Base-by-base conservation (phyloP, 2,888 invertebrate species). In the Nipponacmea schrenckii region DNA sequence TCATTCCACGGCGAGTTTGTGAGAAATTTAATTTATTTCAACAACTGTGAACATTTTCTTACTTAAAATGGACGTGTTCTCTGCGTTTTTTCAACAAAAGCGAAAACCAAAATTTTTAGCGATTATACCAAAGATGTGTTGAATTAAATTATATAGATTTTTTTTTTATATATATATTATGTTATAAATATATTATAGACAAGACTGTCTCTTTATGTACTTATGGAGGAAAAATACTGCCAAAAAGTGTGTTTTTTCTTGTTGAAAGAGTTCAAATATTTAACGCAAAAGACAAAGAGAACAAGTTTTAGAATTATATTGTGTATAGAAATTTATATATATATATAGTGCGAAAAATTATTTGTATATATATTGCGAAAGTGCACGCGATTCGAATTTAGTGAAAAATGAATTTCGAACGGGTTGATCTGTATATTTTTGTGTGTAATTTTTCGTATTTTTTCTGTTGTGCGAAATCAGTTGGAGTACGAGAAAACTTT, bases 1-100 rank as follows among this genome's bases (percentile, higher is more conserved):
- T 31, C 83, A 85, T 70, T 82, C 83, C 31, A 83, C 81, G 45
- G 82, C 84, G 50, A 83, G 83, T 72, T 82, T 85, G 77, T 85
- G 80, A 83, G 64, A 64, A 64, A 64, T 24, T 56, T 4, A 8
- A 56, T 56, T 56, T 56, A 56, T 56, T 56, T 24, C 39, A 39
- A 39, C 39, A 39, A 39, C 39, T 39, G 39, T 39, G 39, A 39
- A 39, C 39, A 39, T 39, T 39, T 39, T 39, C 39, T 39, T 39
- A 39, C 39, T 39, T 39, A 39, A 39, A 39, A 39, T 39, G 39
- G 39, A 39, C 39, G 39, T 39, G 39, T 39, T 39, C 39, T 39
- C 39, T 10, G 8, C 39, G 10, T 39, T 39, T 39, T 39, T 39
- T 31, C 10, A 8, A n/a, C n/a, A 39, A 39, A 39, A 39, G 10